Base-by-base conservation (phyloP, 92 coral and sea anemone species). In the Siderastrea siderea region DNA sequence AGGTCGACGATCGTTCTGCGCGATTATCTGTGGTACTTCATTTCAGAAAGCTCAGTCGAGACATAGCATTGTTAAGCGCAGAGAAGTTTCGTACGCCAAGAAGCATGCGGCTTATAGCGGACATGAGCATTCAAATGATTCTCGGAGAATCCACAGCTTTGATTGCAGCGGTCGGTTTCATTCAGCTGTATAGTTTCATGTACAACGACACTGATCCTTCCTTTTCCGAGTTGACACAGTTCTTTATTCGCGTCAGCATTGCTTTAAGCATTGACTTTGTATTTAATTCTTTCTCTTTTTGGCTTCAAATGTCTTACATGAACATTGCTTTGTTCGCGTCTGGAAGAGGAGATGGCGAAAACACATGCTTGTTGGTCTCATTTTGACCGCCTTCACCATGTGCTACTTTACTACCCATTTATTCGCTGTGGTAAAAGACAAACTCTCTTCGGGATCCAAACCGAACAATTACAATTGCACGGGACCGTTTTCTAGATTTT, bases 81-180 rank as follows among this genome's bases (percentile, higher is more conserved):
- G 53, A 55, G 38, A 86, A 85, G 66, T 89, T 90, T 51, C 86
- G 90, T 60, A 72, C 78, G 6, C 95, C 96, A 43, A 68, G 92
- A 47, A 93, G 93, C 80, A 77, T 89, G 74, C 87, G 98, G 5
- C 80, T 94, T 43, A 82, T 86, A 8, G 94, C 98, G 11, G 96
- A 93, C 62, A 46, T 87, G 16, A 85, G 89, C 71, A 82, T 95
- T 50, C 96, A 93, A 66, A 72, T 90, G 14, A 85, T 90, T 86
- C 85, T 95, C 16, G 84, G 85, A 46, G 98, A 95, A 70, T 86
- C 88, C 12, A 84, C 94, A 46, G 85, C 86, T 8, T 58, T 93
- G 57, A 77, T 93, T 12, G 53, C 89, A 16, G 94, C 90, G 17
- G 83, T 93, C 5, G 93, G 92, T 3, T 93, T 78, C 65, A 90